Base-by-base conservation (phyloP, 2,888 invertebrate species). In the Calliopum simillimum region DNA sequence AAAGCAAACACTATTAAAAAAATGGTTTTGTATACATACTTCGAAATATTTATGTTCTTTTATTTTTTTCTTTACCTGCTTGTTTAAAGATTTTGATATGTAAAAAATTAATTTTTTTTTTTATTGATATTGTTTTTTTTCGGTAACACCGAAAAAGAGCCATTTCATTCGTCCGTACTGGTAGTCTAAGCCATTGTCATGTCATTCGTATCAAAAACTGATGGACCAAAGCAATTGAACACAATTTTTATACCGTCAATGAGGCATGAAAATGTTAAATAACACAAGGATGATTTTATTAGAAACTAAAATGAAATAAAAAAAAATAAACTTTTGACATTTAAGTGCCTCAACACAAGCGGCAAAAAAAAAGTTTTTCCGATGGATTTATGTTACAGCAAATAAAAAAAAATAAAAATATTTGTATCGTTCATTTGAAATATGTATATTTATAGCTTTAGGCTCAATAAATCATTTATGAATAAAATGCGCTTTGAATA, bases 401-500 rank as follows among this genome's bases (percentile, higher is more conserved):
- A 59, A 64, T 69, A 58, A 47, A 14, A 80, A 62, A 71, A 80
- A 79, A 78, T 78, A 76, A 73, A 76, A 73, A 33, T 6, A 33
- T 33, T 33, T 33, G 4, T 33, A 33, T 8, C n/a, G n/a, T n/a
- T n/a, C n/a, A 33, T 33, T 33, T 8, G 33, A 33, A 33, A 33
- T 33, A 33, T 25, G 25, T 25, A 5, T 33, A 33, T 33, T 33
- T 33, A 33, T 33, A 33, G 33, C 8, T 33, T 33, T 8, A 33
- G 8, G 33, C 33, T 33, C 33, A 33, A 33, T 33, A 33, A 33
- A 33, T 33, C 8, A 33, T 33, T 33, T 33, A 8, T 33, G 33
- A 33, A 8, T 33, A 8, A 33, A 33, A 33, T 8, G 8, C 5
- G 33, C 5, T 33, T 33, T 33, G 6, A 33, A 6, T 8, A 33